phyloP scores from a whole-genome alignment of 1,140 invertebrate species.

The Plectrocnemia conspersa region DNA sequence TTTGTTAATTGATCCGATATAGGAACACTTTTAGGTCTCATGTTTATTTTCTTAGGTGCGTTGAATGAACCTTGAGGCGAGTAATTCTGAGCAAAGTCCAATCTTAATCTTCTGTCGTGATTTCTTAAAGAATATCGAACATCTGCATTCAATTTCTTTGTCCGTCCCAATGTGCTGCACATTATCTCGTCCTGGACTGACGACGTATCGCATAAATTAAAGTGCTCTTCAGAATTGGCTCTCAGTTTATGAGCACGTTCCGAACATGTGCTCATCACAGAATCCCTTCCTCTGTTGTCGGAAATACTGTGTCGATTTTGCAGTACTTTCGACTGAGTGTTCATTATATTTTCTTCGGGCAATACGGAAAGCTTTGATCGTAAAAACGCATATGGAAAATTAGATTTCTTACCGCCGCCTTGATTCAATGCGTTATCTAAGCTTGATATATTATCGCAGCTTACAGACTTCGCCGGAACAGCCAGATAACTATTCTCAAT shows the following conservation, averaged over 20 bases:
- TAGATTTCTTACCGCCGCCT: conserved; percentile 53
- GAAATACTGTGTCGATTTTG: conserved; percentile 49
- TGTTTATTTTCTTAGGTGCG: conserved; percentile 46
- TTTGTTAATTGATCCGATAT: conserved; percentile 46
- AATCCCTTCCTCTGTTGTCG: conserved; percentile 48
- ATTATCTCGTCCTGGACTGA: conserved; percentile 46
- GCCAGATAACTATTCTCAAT: conserved; percentile 44
- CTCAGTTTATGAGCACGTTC: conserved; percentile 38
- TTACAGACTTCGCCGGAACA: conserved; percentile 56
- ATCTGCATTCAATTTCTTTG: conserved; percentile 44
- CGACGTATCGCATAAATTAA: conserved; percentile 49
- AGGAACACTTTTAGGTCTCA: conserved; percentile 42
- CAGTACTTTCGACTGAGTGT: conserved; percentile 46
- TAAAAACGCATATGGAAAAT: conserved; percentile 74
- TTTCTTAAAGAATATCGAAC: conserved; percentile 43
- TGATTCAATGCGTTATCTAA: conserved; percentile 46
- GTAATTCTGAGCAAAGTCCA: neutral
- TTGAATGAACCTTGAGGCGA: conserved; percentile 19
- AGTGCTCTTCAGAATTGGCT: conserved; percentile 45
- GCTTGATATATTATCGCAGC: conserved; percentile 59
- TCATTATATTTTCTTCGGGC: conserved; percentile 63
- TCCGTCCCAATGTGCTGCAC: conserved; percentile 36
- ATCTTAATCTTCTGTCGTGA: conserved; percentile 1
- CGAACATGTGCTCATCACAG: conserved; percentile 40
- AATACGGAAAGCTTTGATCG: conserved; percentile 69